These are phyloP conservation scores for Nautilus pompilius DNA, from an alignment of 1,140 invertebrate genomes.

Conservation along the genomic window DNA sequence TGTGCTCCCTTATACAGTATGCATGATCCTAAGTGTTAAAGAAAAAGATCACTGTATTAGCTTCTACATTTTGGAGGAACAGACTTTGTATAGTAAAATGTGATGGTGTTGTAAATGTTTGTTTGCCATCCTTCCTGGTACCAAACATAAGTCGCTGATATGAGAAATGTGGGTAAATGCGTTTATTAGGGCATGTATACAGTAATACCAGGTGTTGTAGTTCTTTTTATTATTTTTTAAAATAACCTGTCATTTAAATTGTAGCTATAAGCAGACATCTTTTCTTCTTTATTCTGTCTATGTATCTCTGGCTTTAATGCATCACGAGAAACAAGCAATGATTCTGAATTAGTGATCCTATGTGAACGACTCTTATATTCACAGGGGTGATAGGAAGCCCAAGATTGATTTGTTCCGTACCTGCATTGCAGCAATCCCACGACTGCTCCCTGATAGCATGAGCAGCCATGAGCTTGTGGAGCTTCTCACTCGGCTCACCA, in stretches of 20 bases:
- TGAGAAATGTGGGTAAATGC: neutral
- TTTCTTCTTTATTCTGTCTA: neutral
- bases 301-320: too few relatives aligned
- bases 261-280: neutral
- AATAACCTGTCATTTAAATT: neutral
- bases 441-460: conserved; percentile 97
- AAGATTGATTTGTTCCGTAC: conserved; percentile 97
- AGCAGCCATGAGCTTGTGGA: conserved; percentile 89
- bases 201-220: neutral
- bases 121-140: too few relatives aligned
- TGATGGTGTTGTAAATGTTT: too few relatives aligned
- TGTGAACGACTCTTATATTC: conserved; percentile 7
- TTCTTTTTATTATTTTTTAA: neutral
- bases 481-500: conserved; percentile 82
- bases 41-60: too few relatives aligned
- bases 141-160: too few relatives aligned
- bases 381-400: conserved; percentile 88
- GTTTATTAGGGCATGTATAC: neutral
- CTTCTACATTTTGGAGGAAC: too few relatives aligned
- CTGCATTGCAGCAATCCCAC: conserved; percentile 95
- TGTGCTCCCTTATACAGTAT: too few relatives aligned
- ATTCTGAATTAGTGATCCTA: too few relatives aligned
- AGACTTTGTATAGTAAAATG: too few relatives aligned
- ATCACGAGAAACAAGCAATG: too few relatives aligned
- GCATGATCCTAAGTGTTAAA: too few relatives aligned